Conservation (phyloP, 2,888 invertebrate genomes). For the Pristionchus mayeri region DNA sequence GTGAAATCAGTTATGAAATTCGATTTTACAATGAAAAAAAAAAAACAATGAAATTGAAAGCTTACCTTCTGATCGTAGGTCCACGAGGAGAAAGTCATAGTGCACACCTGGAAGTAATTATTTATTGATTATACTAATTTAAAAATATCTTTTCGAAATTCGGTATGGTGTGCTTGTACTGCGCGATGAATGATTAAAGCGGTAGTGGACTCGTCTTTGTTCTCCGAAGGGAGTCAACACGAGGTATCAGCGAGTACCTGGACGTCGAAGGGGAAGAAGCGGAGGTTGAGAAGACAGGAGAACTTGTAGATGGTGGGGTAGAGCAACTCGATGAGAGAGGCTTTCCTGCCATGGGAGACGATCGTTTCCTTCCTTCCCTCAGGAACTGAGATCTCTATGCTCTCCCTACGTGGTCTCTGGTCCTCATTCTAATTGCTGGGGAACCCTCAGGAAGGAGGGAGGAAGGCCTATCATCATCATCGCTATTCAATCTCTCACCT, state of each 20-base stretch:
- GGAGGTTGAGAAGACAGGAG: slow-evolving; percentile 69
- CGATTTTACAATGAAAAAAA: background rate
- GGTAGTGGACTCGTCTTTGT: too few species aligned
- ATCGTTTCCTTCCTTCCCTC: too few species aligned
- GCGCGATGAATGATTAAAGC: too few species aligned
- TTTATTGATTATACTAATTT: too few species aligned
- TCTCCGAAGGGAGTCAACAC: too few species aligned
- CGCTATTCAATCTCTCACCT: background rate
- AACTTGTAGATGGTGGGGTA: slow-evolving; percentile 76
- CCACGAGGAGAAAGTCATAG: slow-evolving; percentile 75
- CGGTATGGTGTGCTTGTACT: too few species aligned
- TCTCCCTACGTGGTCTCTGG: too few species aligned
- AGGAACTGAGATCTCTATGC: too few species aligned
- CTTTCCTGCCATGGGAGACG: too few species aligned
- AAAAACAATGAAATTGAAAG: background rate
- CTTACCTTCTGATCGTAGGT: slow-evolving; percentile 72
- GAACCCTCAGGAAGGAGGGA: background rate
- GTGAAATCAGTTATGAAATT: background rate
- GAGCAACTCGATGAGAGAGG: slow-evolving; percentile 62
- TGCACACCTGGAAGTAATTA: slow-evolving; percentile 73
- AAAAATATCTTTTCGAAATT: too few species aligned
- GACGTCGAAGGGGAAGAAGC: slow-evolving; percentile 74
- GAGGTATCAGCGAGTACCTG: slow-evolving; percentile 63
- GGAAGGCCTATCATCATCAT: background rate
- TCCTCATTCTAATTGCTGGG: too few species aligned